phyloP scores from a whole-genome alignment of 1,140 invertebrate species.

The Pseudomyrmex concolor region DNA sequence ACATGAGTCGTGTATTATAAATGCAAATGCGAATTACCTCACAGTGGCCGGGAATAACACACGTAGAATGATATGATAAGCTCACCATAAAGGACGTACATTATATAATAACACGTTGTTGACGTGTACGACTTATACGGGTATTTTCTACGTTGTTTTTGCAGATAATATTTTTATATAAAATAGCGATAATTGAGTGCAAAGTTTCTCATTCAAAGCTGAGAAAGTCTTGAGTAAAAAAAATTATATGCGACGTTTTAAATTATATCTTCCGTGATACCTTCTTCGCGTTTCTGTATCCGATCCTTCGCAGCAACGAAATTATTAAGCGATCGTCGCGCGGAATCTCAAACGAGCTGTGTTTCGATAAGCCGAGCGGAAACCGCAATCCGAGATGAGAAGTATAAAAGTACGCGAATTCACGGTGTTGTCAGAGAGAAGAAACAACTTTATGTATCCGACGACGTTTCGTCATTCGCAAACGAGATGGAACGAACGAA shows the following conservation, averaged over 20 bases:
- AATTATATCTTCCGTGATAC: too few relatives aligned
- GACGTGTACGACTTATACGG: not conserved
- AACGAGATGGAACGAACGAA: constrained; percentile 5
- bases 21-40: constrained; percentile 11
- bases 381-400: not conserved
- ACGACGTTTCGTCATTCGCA: not conserved
- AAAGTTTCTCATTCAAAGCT: too few relatives aligned
- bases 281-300: not conserved
- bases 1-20: constrained; percentile 7
- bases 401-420: not conserved
- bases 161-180: not conserved
- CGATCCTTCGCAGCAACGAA: not conserved
- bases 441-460: not conserved
- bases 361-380: not conserved
- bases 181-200: too few relatives aligned
- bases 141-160: not conserved
- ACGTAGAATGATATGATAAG: constrained; percentile 12
- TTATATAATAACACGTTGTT: not conserved
- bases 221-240: too few relatives aligned
- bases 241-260: too few relatives aligned
- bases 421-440: not conserved
- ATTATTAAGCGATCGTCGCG: not conserved
- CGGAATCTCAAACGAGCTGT: not conserved
- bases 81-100: not conserved
- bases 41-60: not conserved